Percentiles rank a stretch among this genome's conserved stretches.
These are phyloP conservation scores for Aleiodes leptofemur DNA, from an alignment of 2,888 invertebrate species.

Conservation along the genomic window DNA sequence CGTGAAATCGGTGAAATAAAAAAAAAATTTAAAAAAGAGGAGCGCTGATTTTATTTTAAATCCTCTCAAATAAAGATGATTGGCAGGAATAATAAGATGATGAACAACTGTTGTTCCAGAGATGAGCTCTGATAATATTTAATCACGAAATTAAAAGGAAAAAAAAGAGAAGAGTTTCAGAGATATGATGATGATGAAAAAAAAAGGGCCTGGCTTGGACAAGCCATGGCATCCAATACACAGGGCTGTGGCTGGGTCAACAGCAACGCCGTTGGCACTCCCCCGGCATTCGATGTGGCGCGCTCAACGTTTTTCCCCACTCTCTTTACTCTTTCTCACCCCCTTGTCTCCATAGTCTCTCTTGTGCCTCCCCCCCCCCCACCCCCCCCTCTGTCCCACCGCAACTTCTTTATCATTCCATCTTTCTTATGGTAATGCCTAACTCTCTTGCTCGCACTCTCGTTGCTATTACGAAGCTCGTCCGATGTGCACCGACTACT, in stretches of 20 bases:
- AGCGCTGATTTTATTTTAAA: conserved; percentile 6
- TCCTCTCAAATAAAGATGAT: neutral
- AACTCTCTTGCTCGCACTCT: conserved; percentile 41
- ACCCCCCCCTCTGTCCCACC: conserved; percentile 23
- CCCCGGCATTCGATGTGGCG: conserved; percentile 64
- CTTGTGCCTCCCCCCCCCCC: too few species aligned
- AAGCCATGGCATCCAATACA: conserved; percentile 43
- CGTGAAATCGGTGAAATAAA: conserved; percentile 40
- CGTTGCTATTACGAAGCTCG: conserved; percentile 52
- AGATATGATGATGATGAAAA: conserved; percentile 11
- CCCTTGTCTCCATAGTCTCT: conserved; percentile 11
- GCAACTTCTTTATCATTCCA: conserved; percentile 27
- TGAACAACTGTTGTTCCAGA: conserved; percentile 21
- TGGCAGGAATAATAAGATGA: conserved; percentile 14
- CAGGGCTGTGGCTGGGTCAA: conserved; percentile 69
- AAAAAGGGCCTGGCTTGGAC: conserved; percentile 46
- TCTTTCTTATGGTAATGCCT: conserved; percentile 27
- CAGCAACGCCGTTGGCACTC: conserved; percentile 74
- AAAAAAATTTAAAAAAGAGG: neutral
- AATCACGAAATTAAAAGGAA: neutral
- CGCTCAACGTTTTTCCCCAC: conserved; percentile 39
- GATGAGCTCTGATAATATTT: too few species aligned
- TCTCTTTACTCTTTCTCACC: conserved; percentile 21
- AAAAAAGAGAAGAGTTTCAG: neutral
- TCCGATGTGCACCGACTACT: conserved; percentile 75